Percentiles rank a stretch among this genome's conserved stretches.
phyloP scores from a whole-genome alignment of 2,888 invertebrate genomes.

The Drosophila neonasuta region DNA sequence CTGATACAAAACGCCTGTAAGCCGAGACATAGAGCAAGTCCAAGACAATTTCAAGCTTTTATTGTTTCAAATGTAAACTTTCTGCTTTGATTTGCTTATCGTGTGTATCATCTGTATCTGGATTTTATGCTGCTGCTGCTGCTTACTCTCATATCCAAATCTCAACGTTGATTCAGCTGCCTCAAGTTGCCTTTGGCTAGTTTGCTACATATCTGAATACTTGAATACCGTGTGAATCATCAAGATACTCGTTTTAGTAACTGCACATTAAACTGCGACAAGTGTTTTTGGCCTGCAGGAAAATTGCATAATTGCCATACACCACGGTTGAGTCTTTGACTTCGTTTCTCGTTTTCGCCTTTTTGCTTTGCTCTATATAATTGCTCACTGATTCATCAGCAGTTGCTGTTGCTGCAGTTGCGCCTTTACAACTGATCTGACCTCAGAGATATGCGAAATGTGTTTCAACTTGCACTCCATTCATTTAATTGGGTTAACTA shows the following conservation, averaged over 20 bases:
- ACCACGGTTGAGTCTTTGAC: slow-evolving; percentile 25
- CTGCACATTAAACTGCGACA: slow-evolving; percentile 60
- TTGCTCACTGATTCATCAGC: slow-evolving; percentile 56
- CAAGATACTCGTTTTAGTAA: slow-evolving; percentile 40
- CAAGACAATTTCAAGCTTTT: slow-evolving; percentile 41
- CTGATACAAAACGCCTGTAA: slow-evolving; percentile 28
- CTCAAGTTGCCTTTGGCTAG: slow-evolving; percentile 37
- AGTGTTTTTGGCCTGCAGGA: slow-evolving; percentile 57
- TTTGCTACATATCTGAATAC: slow-evolving; percentile 51
- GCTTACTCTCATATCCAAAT: not conserved
- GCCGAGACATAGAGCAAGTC: slow-evolving; percentile 24
- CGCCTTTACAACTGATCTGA: slow-evolving; percentile 21
- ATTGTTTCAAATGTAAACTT: slow-evolving; percentile 62
- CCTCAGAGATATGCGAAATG: slow-evolving; percentile 23
- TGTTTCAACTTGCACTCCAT: slow-evolving; percentile 17
- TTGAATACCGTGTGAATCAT: slow-evolving; percentile 62
- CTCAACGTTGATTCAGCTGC: slow-evolving; percentile 28
- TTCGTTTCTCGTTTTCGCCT: not conserved
- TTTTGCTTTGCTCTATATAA: slow-evolving; percentile 37
- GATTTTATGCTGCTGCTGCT: slow-evolving; percentile 8
- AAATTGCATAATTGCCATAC: slow-evolving; percentile 71
- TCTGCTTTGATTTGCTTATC: slow-evolving; percentile 59
- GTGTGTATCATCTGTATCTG: slow-evolving; percentile 31
- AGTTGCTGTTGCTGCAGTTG: slow-evolving; percentile 5
- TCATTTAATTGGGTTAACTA: slow-evolving; percentile 8